Conservation (phyloP, 1,140 invertebrate species). For the Caenorhabditis briggsae region DNA sequence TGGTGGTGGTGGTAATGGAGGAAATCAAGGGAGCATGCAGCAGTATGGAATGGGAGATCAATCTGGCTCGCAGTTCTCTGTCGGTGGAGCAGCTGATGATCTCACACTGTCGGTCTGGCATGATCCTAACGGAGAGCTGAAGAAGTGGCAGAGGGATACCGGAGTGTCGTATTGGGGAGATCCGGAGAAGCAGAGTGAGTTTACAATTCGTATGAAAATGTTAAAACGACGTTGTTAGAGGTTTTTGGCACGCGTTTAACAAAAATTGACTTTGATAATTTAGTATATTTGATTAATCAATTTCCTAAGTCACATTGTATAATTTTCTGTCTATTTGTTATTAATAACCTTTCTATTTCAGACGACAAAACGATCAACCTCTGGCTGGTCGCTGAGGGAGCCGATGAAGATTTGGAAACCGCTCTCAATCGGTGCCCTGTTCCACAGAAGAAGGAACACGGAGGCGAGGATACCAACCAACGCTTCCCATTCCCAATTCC, state of each 20-base stretch:
- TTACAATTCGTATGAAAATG: no score
- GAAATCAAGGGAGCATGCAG: slow-evolving; percentile 10
- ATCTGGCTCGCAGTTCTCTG: slow-evolving; percentile 10
- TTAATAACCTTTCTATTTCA: neutral
- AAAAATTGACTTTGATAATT: no score
- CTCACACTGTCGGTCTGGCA: slow-evolving; percentile 47
- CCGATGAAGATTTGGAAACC: slow-evolving; percentile 61
- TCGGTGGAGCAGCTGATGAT: slow-evolving; percentile 60
- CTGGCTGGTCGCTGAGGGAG: slow-evolving; percentile 59
- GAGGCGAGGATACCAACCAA: slow-evolving; percentile 35
- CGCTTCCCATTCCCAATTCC: slow-evolving; percentile 60
- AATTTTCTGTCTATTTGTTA: neutral
- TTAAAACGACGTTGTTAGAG: no score
- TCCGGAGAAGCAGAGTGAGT: slow-evolving; percentile 60
- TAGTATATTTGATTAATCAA: no score
- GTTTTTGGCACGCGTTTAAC: no score
- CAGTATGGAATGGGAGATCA: neutral
- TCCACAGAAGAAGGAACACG: slow-evolving; percentile 58
- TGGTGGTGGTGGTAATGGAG: neutral
- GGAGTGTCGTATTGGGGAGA: slow-evolving; percentile 62
- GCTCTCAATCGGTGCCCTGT: slow-evolving; percentile 59
- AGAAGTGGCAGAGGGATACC: slow-evolving; percentile 66
- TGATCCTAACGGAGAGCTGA: slow-evolving; percentile 64
- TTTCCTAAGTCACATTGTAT: no score
- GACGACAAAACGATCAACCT: slow-evolving; percentile 33